These are phyloP conservation scores for Steinernema khuongi DNA, from an alignment of 1,140 invertebrate species.

Conservation along the genomic window DNA sequence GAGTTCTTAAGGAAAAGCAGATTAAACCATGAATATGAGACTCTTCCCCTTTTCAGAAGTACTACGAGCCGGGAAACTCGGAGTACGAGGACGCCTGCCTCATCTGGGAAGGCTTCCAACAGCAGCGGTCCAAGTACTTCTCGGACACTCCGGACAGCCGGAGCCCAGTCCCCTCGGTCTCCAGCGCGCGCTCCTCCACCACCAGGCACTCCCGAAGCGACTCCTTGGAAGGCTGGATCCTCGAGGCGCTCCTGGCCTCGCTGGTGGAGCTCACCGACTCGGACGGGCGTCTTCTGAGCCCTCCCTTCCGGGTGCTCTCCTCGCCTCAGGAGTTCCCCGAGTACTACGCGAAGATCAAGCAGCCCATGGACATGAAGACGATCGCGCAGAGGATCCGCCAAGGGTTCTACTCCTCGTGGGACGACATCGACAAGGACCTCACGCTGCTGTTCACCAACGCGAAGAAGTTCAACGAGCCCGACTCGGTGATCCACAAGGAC, in stretches of 20 bases:
- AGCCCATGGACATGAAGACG: conserved; percentile 91
- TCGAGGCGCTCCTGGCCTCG: conserved; percentile 26
- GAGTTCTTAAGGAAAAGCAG: no score
- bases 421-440: conserved; percentile 83
- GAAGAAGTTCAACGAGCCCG: conserved; percentile 89
- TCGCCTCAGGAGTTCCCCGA: conserved; percentile 77
- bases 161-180: background rate
- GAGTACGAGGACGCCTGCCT: background rate
- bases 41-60: background rate
- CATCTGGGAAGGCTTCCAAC: background rate
- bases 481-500: conserved; percentile 85
- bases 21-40: no score
- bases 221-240: conserved; percentile 16
- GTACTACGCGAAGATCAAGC: conserved; percentile 95
- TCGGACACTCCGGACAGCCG: background rate
- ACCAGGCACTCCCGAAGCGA: background rate
- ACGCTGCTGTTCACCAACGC: conserved; percentile 87
- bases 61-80: background rate
- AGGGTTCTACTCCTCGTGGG: conserved; percentile 70
- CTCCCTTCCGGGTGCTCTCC: conserved; percentile 51
- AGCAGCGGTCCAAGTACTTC: background rate
- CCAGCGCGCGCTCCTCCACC: background rate
- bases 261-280: conserved; percentile 44
- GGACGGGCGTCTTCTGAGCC: conserved; percentile 48
- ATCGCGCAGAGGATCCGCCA: conserved; percentile 81